phyloP scores from a whole-genome alignment of 2,797 vertebrate genomes.

The Streptopelia turtur region DNA sequence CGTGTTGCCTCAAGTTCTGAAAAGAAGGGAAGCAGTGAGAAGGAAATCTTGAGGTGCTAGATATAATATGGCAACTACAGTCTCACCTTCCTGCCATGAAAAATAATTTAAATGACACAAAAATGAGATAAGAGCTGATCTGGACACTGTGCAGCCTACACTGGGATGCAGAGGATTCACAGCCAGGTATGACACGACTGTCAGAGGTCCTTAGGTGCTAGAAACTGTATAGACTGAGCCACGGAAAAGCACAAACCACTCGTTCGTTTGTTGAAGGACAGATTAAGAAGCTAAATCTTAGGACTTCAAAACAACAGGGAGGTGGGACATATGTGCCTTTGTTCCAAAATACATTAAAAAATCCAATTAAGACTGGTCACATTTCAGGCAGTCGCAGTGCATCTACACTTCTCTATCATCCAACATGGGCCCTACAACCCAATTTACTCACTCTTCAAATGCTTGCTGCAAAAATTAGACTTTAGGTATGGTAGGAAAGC shows the following conservation, averaged over 20 bases:
- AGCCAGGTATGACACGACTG: not conserved
- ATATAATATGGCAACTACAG: not conserved
- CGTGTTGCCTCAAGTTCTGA: accelerated
- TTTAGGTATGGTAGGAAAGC: not conserved
- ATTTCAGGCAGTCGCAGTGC: not conserved
- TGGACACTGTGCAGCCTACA: not conserved
- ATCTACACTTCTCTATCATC: not conserved
- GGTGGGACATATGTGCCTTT: not conserved
- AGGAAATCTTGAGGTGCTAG: not conserved
- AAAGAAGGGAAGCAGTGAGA: not conserved
- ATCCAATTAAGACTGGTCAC: not conserved
- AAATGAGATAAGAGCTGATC: not conserved
- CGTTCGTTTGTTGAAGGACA: not conserved
- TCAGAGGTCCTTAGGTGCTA: not conserved
- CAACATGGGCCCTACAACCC: not conserved
- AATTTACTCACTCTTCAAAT: not conserved
- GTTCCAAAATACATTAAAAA: not conserved
- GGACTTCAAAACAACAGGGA: not conserved
- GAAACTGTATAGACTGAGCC: not conserved
- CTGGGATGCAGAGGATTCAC: not conserved
- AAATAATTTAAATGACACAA: not conserved
- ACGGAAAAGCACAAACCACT: not conserved
- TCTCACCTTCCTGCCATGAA: not conserved
- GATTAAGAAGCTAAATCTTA: not conserved
- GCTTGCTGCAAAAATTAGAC: not conserved